Evolutionary conservation across 2,888 invertebrate genomes (phyloP).

Genomic region (Alviniconcha strummeri): DNA sequence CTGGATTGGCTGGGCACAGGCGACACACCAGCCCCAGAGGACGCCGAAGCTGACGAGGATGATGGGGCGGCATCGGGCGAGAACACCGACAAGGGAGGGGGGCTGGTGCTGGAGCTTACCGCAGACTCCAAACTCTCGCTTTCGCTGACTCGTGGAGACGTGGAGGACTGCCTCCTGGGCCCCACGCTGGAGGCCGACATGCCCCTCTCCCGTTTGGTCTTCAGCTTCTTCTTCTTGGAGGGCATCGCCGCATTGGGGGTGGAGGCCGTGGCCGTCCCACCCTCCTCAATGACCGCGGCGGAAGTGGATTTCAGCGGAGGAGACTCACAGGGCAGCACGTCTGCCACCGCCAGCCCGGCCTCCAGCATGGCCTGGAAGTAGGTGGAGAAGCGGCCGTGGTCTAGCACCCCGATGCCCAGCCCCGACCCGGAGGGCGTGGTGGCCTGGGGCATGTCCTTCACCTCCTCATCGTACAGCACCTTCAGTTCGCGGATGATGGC

Average conservation of each 20-base stretch:
- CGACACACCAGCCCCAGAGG: background rate
- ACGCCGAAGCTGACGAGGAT: constrained; percentile 27
- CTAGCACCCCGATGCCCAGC: constrained; percentile 64
- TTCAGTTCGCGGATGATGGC: constrained; percentile 68
- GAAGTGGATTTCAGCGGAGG: constrained; percentile 32
- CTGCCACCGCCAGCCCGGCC: constrained; percentile 66
- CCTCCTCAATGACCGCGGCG: constrained; percentile 28
- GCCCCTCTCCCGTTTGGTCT: constrained; percentile 60
- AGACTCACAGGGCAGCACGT: constrained; percentile 46
- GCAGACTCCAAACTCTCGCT: constrained; percentile 40
- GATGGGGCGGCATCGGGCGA: constrained; percentile 39
- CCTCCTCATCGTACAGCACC: constrained; percentile 68
- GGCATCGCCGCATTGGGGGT: constrained; percentile 40
- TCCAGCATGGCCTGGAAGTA: constrained; percentile 71
- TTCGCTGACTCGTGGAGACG: constrained; percentile 39
- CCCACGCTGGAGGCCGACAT: constrained; percentile 23
- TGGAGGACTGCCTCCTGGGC: constrained; percentile 39
- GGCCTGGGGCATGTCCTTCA: constrained; percentile 60
- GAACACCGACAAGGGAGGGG: constrained; percentile 32
- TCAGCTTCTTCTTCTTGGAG: constrained; percentile 69
- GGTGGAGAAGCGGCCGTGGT: constrained; percentile 68
- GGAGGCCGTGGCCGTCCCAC: constrained; percentile 38
- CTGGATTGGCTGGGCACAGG: constrained; percentile 32
- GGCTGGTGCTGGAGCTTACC: constrained; percentile 31
- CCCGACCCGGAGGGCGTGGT: constrained; percentile 60